Percentiles rank a stretch among this genome's conserved stretches.
Evolutionary conservation across 1,140 invertebrate species (phyloP).

Genomic region (Cotesia chilonis): DNA sequence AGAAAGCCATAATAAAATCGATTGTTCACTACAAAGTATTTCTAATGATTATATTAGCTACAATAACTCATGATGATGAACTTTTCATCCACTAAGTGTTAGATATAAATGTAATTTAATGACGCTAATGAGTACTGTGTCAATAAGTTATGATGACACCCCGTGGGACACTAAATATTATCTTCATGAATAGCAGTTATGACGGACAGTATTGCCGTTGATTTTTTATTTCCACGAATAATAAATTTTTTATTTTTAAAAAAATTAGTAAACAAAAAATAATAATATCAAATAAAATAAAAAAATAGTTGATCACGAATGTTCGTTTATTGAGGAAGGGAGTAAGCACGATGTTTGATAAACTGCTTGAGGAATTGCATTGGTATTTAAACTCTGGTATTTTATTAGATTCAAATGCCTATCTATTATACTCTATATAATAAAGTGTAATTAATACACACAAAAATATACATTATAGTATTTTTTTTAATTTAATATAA

Average conservation of each 20-base stretch:
- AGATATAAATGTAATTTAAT: not conserved
- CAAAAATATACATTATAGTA: too few species aligned
- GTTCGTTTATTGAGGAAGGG: constrained; percentile 13
- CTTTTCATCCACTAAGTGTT: not conserved
- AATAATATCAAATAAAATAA: not conserved
- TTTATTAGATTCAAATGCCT: not conserved
- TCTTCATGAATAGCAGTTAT: constrained; percentile 19
- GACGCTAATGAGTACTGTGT: constrained; percentile 22
- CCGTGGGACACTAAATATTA: too few species aligned
- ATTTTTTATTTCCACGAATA: not conserved
- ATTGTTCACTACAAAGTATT: too few species aligned
- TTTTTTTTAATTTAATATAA: too few species aligned
- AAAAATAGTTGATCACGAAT: constrained; percentile 26
- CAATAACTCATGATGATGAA: not conserved
- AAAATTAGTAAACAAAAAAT: too few species aligned
- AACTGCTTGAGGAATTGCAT: not conserved
- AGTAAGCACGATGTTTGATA: not conserved
- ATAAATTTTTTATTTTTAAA: not conserved
- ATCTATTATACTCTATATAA: too few species aligned
- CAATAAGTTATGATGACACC: constrained; percentile 14
- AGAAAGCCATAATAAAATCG: too few species aligned
- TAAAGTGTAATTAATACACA: too few species aligned
- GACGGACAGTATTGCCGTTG: not conserved
- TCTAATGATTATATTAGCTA: too few species aligned
- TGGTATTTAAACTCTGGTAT: not conserved